Base-by-base conservation (phyloP, 2,797 vertebrate genomes). In the Hirundo rustica region DNA sequence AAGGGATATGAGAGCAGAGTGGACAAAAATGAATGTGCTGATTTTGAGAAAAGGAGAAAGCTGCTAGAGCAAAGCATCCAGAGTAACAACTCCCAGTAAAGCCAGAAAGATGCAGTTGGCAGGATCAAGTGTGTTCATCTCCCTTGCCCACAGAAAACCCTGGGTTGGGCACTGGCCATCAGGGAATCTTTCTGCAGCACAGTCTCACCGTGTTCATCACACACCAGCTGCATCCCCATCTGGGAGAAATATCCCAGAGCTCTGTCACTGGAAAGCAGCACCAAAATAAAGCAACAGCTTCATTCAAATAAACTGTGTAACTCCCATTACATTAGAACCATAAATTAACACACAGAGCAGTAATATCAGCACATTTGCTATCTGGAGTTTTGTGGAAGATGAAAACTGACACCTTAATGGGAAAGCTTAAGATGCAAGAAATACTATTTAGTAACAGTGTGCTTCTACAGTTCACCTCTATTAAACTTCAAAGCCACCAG, bases 311-410 rank as follows among this genome's bases (percentile, higher is more conserved):
- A 34, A 73, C 34, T 2, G 2, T 19, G 42, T 16, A 40, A 11
- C 19, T 19, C 42, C 50, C 29, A 11, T 7, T 5, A 9, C 0
- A 0, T 25, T 29, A 19, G 20, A 83, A 7, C 7, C 1, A 0
- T 3, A 6, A n/a, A 48, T 64, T 25, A 55, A 20, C 16, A 13
- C 19, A 3, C 40, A 60, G 50, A 55, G 50, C 27, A 53, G 13
- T 20, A 66, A 8, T 4, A 64, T 5, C 44, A 62, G 11, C 44
- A 55, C 5, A n/a, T 57, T 26, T 32, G 25, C 12, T 66, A 7
- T 4, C 26, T 34, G 16, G 38, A 58, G 22, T 85, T 58, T 14
- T 8, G 11, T 7, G 13, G 38, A 83, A 74, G 18, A 72, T 18
- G 8, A 20, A 85, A 88, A n/a, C 4, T 7, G 14, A 32, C 4